Evolutionary conservation across 2,113 vertebrate genomes (phyloP), one percentile per base, ranked within the genome.

Genomic region (Sturnus vulgaris): DNA sequence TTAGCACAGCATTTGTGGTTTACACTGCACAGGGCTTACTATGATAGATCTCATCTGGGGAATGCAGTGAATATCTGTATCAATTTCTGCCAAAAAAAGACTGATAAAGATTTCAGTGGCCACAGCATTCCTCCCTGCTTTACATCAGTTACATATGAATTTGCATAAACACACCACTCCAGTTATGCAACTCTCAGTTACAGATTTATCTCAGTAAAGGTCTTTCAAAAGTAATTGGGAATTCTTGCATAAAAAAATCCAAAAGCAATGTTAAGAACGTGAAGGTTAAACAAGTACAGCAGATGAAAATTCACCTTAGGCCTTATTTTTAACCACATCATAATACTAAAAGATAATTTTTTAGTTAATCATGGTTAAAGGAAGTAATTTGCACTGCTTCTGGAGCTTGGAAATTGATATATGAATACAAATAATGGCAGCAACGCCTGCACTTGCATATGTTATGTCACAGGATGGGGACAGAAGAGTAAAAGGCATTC

Each of bases 381-480:
- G 30, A 73, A 63, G n/a, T 76, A 0, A 56, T 50, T 33, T 10
- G 72, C 31, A 53, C 7, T 20, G 37, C 31, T 82, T 73, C 56
- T 56, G 23, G 25, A 79, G 52, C 59, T 87, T 86, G 73, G n/a
- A 47, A 46, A 66, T 2, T 17, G 81, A 65, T 75, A 23, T 4
- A 52, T n/a, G 49, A 89, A 80, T 85, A 70, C 50, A 66, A 69
- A 65, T 61, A 86, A 44, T 2, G 18, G 16, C 14, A 84, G 63
- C 75, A 97, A 96, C 0, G 1, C 92, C 90, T 97, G 97, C 92
- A 10, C 77, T 42, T 92, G 96, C 96, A 97, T 82, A 71, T 56
- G 24, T 73, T 82, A 70, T n/a, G 75, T 59, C 57, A 5, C 15
- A 92, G 49, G 15, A 23, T 10, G 6, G 30, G 65, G 69, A 56